Evolutionary conservation across 2,113 vertebrate species (phyloP), one percentile per base, ranked within the genome.

Genomic region (Pedetes capensis): DNA sequence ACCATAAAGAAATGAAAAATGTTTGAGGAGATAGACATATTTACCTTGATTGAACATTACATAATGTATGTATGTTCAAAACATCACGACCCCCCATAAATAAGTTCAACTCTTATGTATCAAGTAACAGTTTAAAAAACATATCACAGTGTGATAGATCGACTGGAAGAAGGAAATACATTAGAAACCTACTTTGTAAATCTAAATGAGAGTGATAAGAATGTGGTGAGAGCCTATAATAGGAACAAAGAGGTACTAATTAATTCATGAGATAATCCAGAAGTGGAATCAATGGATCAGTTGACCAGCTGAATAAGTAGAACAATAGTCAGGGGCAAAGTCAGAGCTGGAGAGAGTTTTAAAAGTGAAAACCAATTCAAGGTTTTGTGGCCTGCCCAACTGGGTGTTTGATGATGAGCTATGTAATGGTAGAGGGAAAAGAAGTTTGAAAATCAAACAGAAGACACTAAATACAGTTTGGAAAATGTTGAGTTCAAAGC

Each of bases 121-220:
- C 27, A n/a, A n/a, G n/a, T n/a, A n/a, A n/a, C n/a, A 13, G 27
- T 86, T 37, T 53, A 49, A 27, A 49, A 32, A 87, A 6, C 90
- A 80, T 37, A 72, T 44, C 17, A 44, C 10, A 39, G 8, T 20
- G 8, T 84, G 11, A 8, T 68, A 32, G 34, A 83, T 85, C 22
- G 63, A 0, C 69, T 69, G 39, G 12, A 61, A 91, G 59, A 87
- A 34, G 47, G 71, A 83, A 87, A 47, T 23, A 87, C 55, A 63
- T 75, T 66, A 84, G 64, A 91, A 95, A 69, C 20, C 17, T 47
- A 55, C 57, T 88, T 80, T 23, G 25, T 84, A 87, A 91, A n/a
- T 92, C 14, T 78, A 79, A 87, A 27, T 86, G 68, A 87, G 49
- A 86, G 68, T 63, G 37, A 27, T 68, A 85, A 89, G 61, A 59